phyloP scores from a whole-genome alignment of 2,888 invertebrate genomes.

The Meloe dianella region DNA sequence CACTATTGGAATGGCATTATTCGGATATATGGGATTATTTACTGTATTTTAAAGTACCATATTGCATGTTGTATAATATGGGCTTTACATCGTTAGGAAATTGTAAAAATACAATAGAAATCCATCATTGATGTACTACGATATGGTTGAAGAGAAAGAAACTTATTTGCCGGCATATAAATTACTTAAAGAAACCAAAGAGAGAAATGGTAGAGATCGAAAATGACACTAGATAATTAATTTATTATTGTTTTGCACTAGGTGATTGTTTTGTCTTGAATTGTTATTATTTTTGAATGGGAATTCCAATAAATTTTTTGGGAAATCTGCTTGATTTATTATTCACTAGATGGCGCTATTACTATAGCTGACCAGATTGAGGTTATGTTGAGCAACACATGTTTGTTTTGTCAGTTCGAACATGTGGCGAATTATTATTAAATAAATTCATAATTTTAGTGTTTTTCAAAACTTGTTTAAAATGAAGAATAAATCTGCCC shows the following conservation, averaged over 20 bases:
- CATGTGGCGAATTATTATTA: background rate
- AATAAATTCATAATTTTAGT: background rate
- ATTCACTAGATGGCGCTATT: background rate
- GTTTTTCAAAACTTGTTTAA: background rate
- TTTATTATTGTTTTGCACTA: background rate
- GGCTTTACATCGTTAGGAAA: conserved; percentile 94
- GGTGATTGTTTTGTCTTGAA: background rate
- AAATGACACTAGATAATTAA: background rate
- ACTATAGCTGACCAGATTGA: background rate
- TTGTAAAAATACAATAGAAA: conserved; percentile 79
- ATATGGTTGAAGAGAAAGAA: conserved; percentile 58
- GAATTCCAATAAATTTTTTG: background rate
- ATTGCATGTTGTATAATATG: conserved; percentile 87
- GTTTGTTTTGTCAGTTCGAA: background rate
- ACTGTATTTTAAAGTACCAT: conserved; percentile 78
- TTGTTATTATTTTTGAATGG: background rate
- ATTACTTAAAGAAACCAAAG: conserved; percentile 66
- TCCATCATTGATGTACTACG: conserved; percentile 67
- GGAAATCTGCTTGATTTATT: background rate
- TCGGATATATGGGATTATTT: conserved; percentile 92
- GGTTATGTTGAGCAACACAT: background rate
- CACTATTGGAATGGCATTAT: conserved; percentile 92
- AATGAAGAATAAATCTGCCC: conserved; percentile 75
- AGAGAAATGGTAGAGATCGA: conserved; percentile 66
- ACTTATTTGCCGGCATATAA: conserved; percentile 77